Conservation (phyloP, 2,113 vertebrate genomes). For the Tyrannus savana region DNA sequence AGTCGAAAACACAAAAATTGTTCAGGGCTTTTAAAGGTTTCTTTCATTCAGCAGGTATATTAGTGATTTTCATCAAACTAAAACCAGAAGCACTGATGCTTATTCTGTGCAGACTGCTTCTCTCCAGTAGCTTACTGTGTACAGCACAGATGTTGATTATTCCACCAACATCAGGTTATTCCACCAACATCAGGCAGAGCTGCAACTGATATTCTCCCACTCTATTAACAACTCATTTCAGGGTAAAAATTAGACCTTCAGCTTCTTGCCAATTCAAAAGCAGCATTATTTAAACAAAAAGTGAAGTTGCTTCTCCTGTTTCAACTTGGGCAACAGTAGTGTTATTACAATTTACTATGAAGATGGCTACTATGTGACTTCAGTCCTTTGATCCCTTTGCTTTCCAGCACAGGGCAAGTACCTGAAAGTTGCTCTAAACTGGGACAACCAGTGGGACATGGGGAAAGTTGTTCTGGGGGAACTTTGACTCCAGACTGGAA, state of each 20-base stretch:
- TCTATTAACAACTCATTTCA: background rate
- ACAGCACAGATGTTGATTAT: background rate
- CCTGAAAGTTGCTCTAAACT: background rate
- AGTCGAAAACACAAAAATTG: background rate
- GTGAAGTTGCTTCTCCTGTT: background rate
- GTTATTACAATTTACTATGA: background rate
- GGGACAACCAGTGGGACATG: background rate
- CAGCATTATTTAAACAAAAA: background rate
- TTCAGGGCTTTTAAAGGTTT: conserved; percentile 4
- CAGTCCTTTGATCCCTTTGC: background rate
- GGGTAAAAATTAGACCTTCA: background rate
- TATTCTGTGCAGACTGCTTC: background rate
- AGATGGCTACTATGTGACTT: background rate
- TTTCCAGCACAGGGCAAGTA: background rate
- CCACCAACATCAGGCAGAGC: background rate
- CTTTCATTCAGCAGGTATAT: background rate
- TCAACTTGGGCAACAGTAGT: background rate
- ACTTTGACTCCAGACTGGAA: background rate
- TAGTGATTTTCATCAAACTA: background rate
- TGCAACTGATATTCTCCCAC: background rate
- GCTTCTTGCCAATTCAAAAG: background rate
- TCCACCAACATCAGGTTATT: background rate
- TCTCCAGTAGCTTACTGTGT: background rate
- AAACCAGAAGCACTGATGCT: background rate
- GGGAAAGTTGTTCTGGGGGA: background rate